phyloP scores from a whole-genome alignment of 2,888 invertebrate species.

The Apodemia zela region DNA sequence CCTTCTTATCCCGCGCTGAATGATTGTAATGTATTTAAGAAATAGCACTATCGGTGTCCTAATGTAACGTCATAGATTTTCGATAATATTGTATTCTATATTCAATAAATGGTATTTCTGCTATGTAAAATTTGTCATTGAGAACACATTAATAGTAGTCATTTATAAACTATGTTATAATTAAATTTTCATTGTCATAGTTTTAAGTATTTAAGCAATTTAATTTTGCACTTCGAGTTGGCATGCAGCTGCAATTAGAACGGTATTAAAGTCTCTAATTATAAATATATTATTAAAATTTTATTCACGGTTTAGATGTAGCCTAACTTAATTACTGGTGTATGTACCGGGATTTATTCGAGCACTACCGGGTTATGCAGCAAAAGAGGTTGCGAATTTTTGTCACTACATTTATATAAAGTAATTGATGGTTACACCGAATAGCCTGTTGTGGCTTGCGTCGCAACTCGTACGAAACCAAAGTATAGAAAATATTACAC shows the following conservation, averaged over 20 bases:
- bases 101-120: constrained; percentile 78
- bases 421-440: constrained; percentile 3
- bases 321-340: constrained; percentile 53
- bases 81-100: constrained; percentile 79
- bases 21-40: constrained; percentile 59
- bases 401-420: constrained; percentile 11
- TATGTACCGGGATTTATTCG: constrained; percentile 48
- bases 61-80: constrained; percentile 75
- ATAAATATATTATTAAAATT: constrained; percentile 64
- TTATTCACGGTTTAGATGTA: constrained; percentile 71
- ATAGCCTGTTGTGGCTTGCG: background rate
- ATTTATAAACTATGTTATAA: constrained; percentile 69
- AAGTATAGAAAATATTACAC: constrained; percentile 2
- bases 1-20: constrained; percentile 57
- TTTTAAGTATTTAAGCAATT: constrained; percentile 75
- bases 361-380: constrained; percentile 40
- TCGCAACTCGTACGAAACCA: background rate
- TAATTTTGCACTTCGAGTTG: constrained; percentile 74
- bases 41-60: constrained; percentile 73
- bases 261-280: constrained; percentile 56
- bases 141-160: constrained; percentile 74
- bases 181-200: constrained; percentile 76
- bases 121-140: constrained; percentile 76
- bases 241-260: constrained; percentile 72
- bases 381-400: constrained; percentile 29